phyloP scores from a whole-genome alignment of 2,888 invertebrate genomes.

The Muscina levida region DNA sequence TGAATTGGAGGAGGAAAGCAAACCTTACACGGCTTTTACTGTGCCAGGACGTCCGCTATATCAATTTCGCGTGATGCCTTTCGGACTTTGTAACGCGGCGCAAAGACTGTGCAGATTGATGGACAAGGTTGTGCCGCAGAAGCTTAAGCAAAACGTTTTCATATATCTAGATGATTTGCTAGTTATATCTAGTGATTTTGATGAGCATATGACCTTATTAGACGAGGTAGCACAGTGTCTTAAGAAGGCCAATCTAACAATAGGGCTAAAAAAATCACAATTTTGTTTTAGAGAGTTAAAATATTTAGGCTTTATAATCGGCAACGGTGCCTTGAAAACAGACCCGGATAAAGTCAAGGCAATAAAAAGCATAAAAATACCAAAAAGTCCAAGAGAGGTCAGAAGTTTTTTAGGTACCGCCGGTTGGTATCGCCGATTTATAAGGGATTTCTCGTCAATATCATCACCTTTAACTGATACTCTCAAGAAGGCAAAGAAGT shows the following conservation, averaged over 20 bases:
- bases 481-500: slow-evolving; percentile 35
- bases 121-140: not conserved
- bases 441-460: slow-evolving; percentile 29
- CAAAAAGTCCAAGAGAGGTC: too few species aligned
- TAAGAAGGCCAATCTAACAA: not conserved
- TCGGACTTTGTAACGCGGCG: not conserved
- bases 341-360: too few species aligned
- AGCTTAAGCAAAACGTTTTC: not conserved
- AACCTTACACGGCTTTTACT: slow-evolving; percentile 2
- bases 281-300: not conserved
- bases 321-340: too few species aligned
- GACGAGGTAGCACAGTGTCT: not conserved
- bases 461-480: slow-evolving; percentile 48
- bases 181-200: not conserved
- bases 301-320: not conserved
- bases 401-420: not conserved
- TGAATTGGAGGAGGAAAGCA: slow-evolving; percentile 7
- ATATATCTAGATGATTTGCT: not conserved
- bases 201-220: not conserved
- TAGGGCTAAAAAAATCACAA: not conserved
- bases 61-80: slow-evolving; percentile 2
- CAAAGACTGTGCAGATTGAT: not conserved
- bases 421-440: too few species aligned
- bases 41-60: not conserved
- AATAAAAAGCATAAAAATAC: too few species aligned